Evolutionary conservation across 1,140 invertebrate genomes (phyloP), one percentile per base, ranked within the genome.

Genomic region (Drosophila athabasca): DNA sequence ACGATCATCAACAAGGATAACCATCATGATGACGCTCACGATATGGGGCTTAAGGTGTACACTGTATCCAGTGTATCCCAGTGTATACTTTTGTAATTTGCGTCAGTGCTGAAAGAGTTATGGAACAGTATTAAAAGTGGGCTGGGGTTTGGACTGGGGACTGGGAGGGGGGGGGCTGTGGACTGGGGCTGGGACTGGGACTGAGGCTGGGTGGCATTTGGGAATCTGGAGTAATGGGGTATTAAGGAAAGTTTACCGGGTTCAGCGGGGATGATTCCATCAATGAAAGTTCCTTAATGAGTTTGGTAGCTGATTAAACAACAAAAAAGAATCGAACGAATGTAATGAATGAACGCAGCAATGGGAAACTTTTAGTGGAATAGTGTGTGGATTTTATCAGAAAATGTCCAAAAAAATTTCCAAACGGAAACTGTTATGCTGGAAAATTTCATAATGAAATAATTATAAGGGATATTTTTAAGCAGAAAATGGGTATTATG

Each of bases 31-130:
- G 60, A 31, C 39, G 41, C 43, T 62, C 48, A 45, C 52, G 62
- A 76, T 68, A 62, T 35, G 62, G 53, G 45, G 72, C 78, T 75
- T 59, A 78, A 87, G 82, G 82, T 87, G 68, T 62, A 65, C 57
- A 9, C 3, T 3, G 31, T 35, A 35, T 19, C 17, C 17, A 19
- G 17, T 19, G 17, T 19, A 19, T 19, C 17, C 17, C 31, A 35
- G 8, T 35, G 31, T 35, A 35, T 9, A 11, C 73, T 81, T 81
- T 87, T 68, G 66, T 78, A 80, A 85, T 84, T 84, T 83, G 53
- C 68, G 22, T 43, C 59, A 50, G 57, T 62, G 66, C 41, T 62
- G 58, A 73, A 62, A 59, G 59, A 69, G 66, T 69, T 69, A 43
- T 35, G 29, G 29, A 73, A 73, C 50, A 57, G 54, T 45, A 55